Percentiles rank a stretch among this genome's conserved stretches.
These are phyloP conservation scores for Meganola albula DNA, from an alignment of 2,888 invertebrate species.

Conservation along the genomic window DNA sequence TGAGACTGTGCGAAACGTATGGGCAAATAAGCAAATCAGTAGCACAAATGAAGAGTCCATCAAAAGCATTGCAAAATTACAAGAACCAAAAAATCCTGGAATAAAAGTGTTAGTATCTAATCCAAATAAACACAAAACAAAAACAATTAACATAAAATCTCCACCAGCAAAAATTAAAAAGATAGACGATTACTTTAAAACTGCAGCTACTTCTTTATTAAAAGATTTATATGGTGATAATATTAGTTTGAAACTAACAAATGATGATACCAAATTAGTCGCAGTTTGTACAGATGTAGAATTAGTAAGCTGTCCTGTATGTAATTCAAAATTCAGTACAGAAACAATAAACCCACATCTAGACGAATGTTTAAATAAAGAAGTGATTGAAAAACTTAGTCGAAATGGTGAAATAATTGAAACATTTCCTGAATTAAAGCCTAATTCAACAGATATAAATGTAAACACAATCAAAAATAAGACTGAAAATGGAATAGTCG, in stretches of 20 bases:
- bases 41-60: slow-evolving; percentile 5
- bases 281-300: slow-evolving; percentile 29
- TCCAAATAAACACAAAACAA: slow-evolving; percentile 39
- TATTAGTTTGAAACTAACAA: slow-evolving; percentile 41
- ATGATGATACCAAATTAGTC: slow-evolving; percentile 36
- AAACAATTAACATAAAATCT: slow-evolving; percentile 22
- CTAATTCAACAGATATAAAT: slow-evolving; percentile 5
- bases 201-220: slow-evolving; percentile 46
- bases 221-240: slow-evolving; percentile 65
- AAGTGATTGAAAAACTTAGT: slow-evolving; percentile 44
- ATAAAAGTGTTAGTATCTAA: slow-evolving; percentile 13
- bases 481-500: slow-evolving; percentile 1
- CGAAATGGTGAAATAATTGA: slow-evolving; percentile 15
- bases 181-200: slow-evolving; percentile 63
- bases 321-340: slow-evolving; percentile 46
- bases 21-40: slow-evolving; percentile 38
- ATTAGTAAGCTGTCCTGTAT: slow-evolving; percentile 69
- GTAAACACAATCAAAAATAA: no score
- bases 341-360: slow-evolving; percentile 60
- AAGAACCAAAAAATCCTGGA: not conserved
- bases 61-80: not conserved
- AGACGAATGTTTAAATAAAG: slow-evolving; percentile 67
- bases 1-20: slow-evolving; percentile 40
- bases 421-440: slow-evolving; percentile 3
- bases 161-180: slow-evolving; percentile 57